Evolutionary conservation across 2,113 vertebrate species (phyloP).

Genomic region (Pteronura brasiliensis): DNA sequence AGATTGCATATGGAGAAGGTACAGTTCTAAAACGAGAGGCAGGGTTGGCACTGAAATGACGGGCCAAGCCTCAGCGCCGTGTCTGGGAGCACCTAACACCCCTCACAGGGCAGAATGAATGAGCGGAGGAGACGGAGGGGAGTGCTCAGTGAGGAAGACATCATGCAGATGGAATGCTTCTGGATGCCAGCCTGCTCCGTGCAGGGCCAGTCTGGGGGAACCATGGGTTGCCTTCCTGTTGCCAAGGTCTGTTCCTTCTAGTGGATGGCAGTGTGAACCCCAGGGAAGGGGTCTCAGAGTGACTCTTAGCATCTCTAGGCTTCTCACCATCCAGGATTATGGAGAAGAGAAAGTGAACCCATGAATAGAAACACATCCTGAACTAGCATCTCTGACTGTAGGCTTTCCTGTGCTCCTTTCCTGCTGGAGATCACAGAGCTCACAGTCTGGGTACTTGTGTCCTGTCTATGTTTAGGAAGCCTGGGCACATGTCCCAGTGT

Average conservation of each 20-base stretch:
- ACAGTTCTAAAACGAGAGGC: background rate
- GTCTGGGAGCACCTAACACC: background rate
- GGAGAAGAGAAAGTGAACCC: background rate
- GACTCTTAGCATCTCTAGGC: background rate
- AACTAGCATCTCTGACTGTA: background rate
- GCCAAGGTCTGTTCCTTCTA: background rate
- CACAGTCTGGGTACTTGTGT: rapidly evolving
- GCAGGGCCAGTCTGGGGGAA: background rate
- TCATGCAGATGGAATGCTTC: background rate
- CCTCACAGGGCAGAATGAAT: background rate
- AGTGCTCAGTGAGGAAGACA: background rate
- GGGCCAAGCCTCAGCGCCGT: background rate
- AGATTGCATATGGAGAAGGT: background rate
- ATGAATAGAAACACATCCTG: background rate
- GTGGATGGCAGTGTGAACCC: background rate
- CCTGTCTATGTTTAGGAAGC: background rate
- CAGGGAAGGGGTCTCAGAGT: background rate
- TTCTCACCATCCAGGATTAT: background rate
- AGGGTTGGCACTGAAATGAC: background rate
- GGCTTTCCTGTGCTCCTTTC: background rate
- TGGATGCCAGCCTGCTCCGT: background rate
- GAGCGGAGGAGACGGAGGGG: background rate
- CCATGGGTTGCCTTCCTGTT: background rate
- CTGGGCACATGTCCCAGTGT: background rate
- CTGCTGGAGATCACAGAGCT: background rate